These are phyloP conservation scores for Masnerella sp. DNA, from an alignment of 2,888 invertebrate species.

Conservation along the genomic window DNA sequence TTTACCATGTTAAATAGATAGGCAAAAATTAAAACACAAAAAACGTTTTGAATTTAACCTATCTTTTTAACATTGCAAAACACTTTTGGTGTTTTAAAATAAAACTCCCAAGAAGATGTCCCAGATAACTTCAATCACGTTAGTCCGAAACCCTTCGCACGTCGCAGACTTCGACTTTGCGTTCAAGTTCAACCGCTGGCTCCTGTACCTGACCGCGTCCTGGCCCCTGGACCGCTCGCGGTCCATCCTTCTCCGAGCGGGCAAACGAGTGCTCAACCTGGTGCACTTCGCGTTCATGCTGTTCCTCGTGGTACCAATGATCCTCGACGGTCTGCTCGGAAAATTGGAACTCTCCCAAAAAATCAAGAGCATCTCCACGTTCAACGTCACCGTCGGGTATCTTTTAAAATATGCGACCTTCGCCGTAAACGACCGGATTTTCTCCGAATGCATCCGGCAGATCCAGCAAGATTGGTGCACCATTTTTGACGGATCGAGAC, in stretches of 20 bases:
- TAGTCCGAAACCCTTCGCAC: neutral
- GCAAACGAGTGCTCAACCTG: neutral
- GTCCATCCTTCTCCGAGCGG: neutral
- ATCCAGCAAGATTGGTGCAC: constrained; percentile 12
- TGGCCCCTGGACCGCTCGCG: neutral
- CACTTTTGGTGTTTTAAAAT: no score
- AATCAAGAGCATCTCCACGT: constrained; percentile 1
- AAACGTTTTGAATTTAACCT: neutral
- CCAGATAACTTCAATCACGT: neutral
- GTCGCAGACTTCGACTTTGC: neutral
- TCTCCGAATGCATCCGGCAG: constrained; percentile 9
- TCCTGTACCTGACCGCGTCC: constrained; percentile 13
- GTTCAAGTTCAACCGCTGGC: constrained; percentile 12
- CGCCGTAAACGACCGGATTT: neutral
- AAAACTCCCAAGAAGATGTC: no score
- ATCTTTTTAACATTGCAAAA: no score
- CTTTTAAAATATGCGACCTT: constrained; percentile 1
- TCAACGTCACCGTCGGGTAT: constrained; percentile 8
- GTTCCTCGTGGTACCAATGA: neutral
- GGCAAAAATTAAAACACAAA: no score
- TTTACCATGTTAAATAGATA: no score
- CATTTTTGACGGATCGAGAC: constrained; percentile 5
- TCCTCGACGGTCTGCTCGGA: neutral
- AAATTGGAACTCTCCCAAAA: neutral
- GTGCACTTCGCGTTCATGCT: neutral